Evolutionary conservation across 2,888 invertebrate species (phyloP), one percentile per base, ranked within the genome.

Genomic region (Autographa pulchrina): DNA sequence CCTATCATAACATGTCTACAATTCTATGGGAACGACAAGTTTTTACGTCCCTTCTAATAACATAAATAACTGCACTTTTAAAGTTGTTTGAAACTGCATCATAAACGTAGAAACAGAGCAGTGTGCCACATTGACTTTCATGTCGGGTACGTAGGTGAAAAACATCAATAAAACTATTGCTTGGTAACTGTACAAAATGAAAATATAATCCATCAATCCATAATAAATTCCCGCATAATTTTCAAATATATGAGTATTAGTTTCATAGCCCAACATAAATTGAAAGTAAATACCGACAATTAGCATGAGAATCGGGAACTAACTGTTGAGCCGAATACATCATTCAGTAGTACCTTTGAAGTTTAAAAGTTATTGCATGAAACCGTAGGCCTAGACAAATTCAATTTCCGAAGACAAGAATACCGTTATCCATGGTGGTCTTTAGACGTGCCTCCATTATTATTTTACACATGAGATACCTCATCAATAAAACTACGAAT

Each of bases 261-360:
- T 78, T 85, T 85, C 74, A 75, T 66, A 78, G 74, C 32, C 43
- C 62, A 64, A 81, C 75, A 82, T 77, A 82, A 81, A 78, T 78
- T 68, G 68, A 70, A 78, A 80, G 81, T 78, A 82, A 81, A 83
- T 75, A 79, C 78, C 73, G 67, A 76, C 79, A 87, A 90, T 92
- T 90, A 90, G 83, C 92, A 92, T 92, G 84, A 88, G 85, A 90
- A 86, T 84, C 85, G 85, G 88, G 83, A 70, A 74, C 67, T 90
- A 91, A 89, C 90, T 89, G 92, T 90, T 85, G 89, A 75, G 82
- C 90, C 80, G 74, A 87, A 92, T 92, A 89, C 92, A 92, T 92
- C 86, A 92, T 90, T 88, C 86, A 88, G 63, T 43, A 64, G 77
- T 77, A 78, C 72, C 48, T 81, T 85, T 82, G 82, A 70, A 83